Conservation (phyloP, 2,888 invertebrate species). For the Melipona beecheii region DNA sequence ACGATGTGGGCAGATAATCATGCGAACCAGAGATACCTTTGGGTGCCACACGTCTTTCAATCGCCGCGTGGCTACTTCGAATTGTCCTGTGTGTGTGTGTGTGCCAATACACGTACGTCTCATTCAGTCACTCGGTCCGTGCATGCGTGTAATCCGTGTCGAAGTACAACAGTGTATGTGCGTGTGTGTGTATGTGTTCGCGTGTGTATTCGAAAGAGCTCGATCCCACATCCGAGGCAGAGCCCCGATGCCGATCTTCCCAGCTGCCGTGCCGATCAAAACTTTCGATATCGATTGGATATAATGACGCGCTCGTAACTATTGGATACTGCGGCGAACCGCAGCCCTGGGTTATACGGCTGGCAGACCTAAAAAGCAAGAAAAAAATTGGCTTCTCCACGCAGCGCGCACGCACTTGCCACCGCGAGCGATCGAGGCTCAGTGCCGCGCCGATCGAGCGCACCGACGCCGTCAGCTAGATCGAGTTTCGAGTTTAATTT, state of each 20-base stretch:
- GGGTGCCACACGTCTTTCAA: conserved; percentile 59
- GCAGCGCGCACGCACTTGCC: conserved; percentile 54
- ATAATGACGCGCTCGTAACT: conserved; percentile 79
- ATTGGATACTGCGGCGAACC: conserved; percentile 81
- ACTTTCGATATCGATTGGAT: conserved; percentile 79
- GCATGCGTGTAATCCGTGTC: neutral
- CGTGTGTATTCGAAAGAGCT: neutral
- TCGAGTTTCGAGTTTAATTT: conserved; percentile 44
- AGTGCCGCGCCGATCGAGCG: neutral
- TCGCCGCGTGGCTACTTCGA: conserved; percentile 31
- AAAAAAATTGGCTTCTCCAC: conserved; percentile 49
- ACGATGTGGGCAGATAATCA: conserved; percentile 71
- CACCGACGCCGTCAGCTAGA: conserved; percentile 1
- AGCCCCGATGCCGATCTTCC: conserved; percentile 58
- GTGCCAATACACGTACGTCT: neutral
- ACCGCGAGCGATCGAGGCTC: conserved; percentile 53
- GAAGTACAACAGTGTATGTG: neutral
- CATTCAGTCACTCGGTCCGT: neutral
- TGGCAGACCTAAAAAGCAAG: conserved; percentile 64
- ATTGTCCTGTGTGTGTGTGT: conserved; percentile 22
- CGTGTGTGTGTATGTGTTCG: neutral
- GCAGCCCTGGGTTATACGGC: conserved; percentile 66
- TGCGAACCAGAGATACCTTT: conserved; percentile 58
- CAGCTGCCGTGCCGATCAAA: conserved; percentile 71
- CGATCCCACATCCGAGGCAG: conserved; percentile 28